Evolutionary conservation across 2,113 vertebrate species (phyloP).

Genomic region (Naja naja): DNA sequence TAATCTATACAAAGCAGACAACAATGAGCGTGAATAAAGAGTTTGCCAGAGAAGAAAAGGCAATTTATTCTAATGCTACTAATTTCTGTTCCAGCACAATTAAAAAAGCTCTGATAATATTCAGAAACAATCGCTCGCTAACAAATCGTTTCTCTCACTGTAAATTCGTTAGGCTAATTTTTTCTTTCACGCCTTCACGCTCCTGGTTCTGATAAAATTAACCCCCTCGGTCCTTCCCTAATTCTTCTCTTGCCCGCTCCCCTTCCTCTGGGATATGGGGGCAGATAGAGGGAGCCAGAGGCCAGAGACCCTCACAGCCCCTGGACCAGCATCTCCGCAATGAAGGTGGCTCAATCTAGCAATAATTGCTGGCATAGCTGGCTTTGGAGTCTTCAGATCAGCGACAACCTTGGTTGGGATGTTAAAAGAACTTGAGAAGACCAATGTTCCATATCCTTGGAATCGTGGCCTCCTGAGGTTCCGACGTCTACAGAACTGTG

Average conservation of each 20-base stretch:
- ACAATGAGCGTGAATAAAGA: constrained; percentile 89
- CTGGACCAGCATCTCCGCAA: neutral
- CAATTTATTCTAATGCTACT: constrained; percentile 94
- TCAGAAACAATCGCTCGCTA: constrained; percentile 83
- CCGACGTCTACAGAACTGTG: neutral
- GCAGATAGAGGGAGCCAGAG: neutral
- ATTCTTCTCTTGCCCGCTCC: neutral
- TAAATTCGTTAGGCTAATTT: constrained; percentile 89
- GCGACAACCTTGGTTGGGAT: neutral
- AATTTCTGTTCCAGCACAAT: constrained; percentile 99
- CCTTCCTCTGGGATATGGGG: neutral
- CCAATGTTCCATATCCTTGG: neutral
- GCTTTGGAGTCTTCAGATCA: neutral
- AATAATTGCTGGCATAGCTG: neutral
- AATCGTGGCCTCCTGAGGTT: neutral
- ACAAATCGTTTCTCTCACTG: constrained; percentile 88
- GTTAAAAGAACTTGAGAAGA: neutral
- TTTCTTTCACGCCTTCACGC: constrained; percentile 76
- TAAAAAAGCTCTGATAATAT: constrained; percentile 90
- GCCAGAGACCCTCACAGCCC: neutral
- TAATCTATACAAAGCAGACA: constrained; percentile 91
- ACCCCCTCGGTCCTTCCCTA: constrained; percentile 67
- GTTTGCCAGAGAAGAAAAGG: constrained; percentile 83
- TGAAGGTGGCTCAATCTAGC: neutral
- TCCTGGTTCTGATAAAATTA: constrained; percentile 65